Conservation (phyloP, 2,797 vertebrate genomes). For the Sebastolobus altivelis region DNA sequence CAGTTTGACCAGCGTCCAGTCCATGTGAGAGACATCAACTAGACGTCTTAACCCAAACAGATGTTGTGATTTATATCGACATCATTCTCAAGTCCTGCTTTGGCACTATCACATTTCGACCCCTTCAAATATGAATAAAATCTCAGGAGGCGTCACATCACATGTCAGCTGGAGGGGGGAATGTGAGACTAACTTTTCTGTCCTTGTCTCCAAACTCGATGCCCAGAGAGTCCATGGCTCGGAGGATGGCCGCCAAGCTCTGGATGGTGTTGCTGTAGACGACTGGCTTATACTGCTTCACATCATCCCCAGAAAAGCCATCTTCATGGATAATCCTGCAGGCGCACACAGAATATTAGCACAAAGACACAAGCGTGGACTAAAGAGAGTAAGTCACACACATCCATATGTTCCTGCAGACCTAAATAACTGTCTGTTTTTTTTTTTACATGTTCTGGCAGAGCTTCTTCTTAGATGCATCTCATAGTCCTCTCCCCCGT, state of each 20-base stretch:
- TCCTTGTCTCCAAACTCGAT: conserved; percentile 95
- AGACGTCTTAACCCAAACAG: neutral
- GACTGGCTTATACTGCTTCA: conserved; percentile 97
- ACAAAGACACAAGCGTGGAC: conserved; percentile 40
- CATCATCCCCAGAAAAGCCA: conserved; percentile 97
- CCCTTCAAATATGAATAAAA: neutral
- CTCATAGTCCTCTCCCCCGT: neutral
- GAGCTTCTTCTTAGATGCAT: neutral
- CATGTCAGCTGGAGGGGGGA: neutral
- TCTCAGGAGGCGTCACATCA: neutral
- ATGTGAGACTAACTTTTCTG: conserved; percentile 89
- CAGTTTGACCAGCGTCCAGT: neutral
- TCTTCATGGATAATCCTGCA: conserved; percentile 98
- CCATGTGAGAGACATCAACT: neutral
- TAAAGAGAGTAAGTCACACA: conserved; percentile 42
- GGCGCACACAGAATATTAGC: conserved; percentile 69
- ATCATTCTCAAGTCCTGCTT: neutral
- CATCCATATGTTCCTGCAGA: conserved; percentile 51
- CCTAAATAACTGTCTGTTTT: conserved; percentile 29
- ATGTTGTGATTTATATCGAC: neutral
- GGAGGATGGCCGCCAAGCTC: conserved; percentile 95
- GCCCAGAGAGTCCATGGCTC: conserved; percentile 96
- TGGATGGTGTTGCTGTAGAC: conserved; percentile 99
- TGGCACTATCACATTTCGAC: neutral
- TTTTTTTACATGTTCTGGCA: neutral